These are phyloP conservation scores for Melinaea menophilus DNA, from an alignment of 2,888 invertebrate species.

Conservation along the genomic window DNA sequence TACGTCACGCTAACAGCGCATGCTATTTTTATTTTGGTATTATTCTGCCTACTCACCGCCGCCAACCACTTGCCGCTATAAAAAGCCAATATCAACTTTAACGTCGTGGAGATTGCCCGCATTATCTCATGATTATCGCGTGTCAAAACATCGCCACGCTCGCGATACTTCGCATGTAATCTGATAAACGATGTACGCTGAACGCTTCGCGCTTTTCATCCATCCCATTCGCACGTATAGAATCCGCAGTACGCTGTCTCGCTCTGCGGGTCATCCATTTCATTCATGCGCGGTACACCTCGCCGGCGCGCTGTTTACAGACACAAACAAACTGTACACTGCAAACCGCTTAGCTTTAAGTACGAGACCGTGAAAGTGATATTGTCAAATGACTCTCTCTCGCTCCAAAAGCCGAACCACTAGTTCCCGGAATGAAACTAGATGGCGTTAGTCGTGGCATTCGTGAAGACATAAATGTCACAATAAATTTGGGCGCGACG, in stretches of 20 bases:
- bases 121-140: conserved; percentile 79
- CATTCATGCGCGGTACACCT: conserved; percentile 78
- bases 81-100: conserved; percentile 77
- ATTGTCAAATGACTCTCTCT: conserved; percentile 72
- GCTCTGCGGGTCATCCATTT: conserved; percentile 69
- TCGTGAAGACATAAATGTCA: conserved; percentile 66
- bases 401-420: conserved; percentile 64
- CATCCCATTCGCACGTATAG: conserved; percentile 47
- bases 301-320: conserved; percentile 76
- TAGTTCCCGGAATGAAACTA: conserved; percentile 50
- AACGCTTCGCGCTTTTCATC: conserved; percentile 65
- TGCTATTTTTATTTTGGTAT: conserved; percentile 53
- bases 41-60: conserved; percentile 59
- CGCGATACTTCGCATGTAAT: conserved; percentile 79
- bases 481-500: conserved; percentile 73
- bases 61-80: conserved; percentile 58
- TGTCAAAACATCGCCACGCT: conserved; percentile 79
- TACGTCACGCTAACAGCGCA: conserved; percentile 52
- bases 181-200: conserved; percentile 79
- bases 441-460: conserved; percentile 68
- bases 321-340: conserved; percentile 77
- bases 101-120: conserved; percentile 73
- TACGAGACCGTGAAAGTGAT: conserved; percentile 78
- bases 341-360: conserved; percentile 78
- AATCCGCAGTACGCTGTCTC: conserved; percentile 45